phyloP scores from a whole-genome alignment of 2,888 invertebrate species.

The Drosophila fungiperda region DNA sequence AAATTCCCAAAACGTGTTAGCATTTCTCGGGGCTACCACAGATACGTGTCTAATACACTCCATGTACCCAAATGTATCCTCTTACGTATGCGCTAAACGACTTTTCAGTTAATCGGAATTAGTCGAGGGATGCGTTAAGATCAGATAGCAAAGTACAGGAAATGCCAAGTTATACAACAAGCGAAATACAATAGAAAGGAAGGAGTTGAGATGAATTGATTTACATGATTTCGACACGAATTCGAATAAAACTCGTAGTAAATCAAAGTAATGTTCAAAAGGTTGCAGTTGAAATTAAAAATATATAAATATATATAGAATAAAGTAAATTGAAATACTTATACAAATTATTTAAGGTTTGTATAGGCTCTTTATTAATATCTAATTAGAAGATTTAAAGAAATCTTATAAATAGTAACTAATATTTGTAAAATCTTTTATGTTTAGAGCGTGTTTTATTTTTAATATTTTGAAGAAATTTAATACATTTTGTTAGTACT shows the following conservation, averaged over 20 bases:
- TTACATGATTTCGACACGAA: background rate
- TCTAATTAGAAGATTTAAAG: background rate
- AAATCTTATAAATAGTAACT: too few species aligned
- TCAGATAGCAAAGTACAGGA: conserved; percentile 7
- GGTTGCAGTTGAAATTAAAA: background rate
- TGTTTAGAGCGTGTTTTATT: background rate
- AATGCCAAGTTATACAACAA: background rate
- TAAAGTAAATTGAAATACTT: background rate
- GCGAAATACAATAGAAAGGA: background rate
- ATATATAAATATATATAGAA: background rate
- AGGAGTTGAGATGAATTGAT: background rate
- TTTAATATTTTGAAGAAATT: background rate
- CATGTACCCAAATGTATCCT: background rate
- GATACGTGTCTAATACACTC: conserved; percentile 50
- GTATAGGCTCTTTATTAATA: background rate
- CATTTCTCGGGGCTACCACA: conserved; percentile 62
- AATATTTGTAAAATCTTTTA: background rate
- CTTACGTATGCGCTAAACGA: conserved; percentile 26
- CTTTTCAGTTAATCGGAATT: conserved; percentile 23
- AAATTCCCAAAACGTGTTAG: conserved; percentile 68
- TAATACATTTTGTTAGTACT: background rate
- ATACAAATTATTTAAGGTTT: background rate
- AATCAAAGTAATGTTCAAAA: background rate
- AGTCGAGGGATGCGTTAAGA: conserved; percentile 9
- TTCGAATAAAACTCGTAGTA: background rate